Evolutionary conservation across 2,113 vertebrate species (phyloP).

Genomic region (Phrynosoma blainvillii): DNA sequence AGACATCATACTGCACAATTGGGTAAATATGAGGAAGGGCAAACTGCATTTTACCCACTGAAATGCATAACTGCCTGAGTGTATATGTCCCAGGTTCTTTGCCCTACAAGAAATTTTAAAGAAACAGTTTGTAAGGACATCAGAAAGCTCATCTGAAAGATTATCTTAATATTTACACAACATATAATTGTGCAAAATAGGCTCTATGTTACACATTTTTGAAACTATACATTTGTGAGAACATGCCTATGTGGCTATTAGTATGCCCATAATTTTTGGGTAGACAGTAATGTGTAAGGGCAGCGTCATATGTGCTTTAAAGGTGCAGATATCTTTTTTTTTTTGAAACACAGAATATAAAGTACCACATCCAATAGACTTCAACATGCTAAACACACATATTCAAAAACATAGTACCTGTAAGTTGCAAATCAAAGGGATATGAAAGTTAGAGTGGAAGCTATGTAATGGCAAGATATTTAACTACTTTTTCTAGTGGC

Average conservation of each 20-base stretch:
- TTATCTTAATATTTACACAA: neutral
- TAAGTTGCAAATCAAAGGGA: neutral
- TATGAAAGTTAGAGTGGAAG: neutral
- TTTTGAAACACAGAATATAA: neutral
- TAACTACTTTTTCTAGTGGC: neutral
- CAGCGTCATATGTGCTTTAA: neutral
- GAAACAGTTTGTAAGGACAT: neutral
- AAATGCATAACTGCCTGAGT: constrained; percentile 88
- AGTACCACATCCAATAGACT: neutral
- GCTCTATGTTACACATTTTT: neutral
- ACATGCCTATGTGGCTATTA: neutral
- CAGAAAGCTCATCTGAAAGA: neutral
- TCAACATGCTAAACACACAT: neutral
- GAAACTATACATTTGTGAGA: neutral
- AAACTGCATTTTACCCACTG: constrained; percentile 88
- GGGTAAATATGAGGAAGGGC: constrained; percentile 93
- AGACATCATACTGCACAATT: constrained; percentile 92
- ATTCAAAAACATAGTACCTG: neutral
- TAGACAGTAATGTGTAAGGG: neutral
- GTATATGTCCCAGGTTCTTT: constrained; percentile 92
- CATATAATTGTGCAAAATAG: neutral
- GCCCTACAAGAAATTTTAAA: constrained; percentile 76
- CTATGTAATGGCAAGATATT: neutral
- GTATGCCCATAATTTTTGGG: neutral
- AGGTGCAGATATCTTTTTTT: neutral